Evolutionary conservation across 64 coral and sea anemone genomes (phyloP), one percentile per base, ranked within the genome.

Genomic region (Anthopleura sola): DNA sequence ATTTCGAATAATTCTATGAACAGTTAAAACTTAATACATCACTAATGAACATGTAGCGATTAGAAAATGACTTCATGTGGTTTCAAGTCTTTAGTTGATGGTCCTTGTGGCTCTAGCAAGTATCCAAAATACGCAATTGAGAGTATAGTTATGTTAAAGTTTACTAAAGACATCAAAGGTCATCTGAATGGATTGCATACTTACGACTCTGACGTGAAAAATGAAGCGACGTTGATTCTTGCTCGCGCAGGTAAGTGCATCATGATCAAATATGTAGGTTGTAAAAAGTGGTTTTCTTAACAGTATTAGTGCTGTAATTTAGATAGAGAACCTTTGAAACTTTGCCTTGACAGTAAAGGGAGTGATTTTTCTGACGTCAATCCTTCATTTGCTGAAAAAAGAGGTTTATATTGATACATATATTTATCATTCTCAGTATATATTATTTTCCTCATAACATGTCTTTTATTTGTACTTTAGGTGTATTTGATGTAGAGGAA

Each of bases 201-300:
- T 34, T 86, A 74, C 69, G 60, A 86, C 74, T 74, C 47, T 46
- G 84, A 86, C n/a, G 60, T 86, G 47, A 86, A 86, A 34, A 74
- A 74, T 74, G 66, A 86, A 37, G 84, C 84, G 38, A 86, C 84
- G n/a, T 60, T 86, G 50, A 86, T 86, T 86, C 84, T 86, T 14
- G 84, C 84, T 74, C 37, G 84, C 36, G 84, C 84, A 34, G 84
- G 84, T 86, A 86, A 86, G 84, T 86, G 60, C 36, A 44, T 85
- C 68, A n/a, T n/a, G n/a, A n/a, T n/a, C n/a, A n/a, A 48, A 48
- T 48, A 48, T 48, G 11, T 48, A 48, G 46, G 46, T 48, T 11
- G 46, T 48, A 48, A 5, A 48, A 11, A 48, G 46, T 48, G 46
- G 46, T 48, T 48, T 48, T 48, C 46, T 5, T 48, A 11, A 48